Conservation (phyloP, 2,888 invertebrate species). For the Alloscopus bannaensis region DNA sequence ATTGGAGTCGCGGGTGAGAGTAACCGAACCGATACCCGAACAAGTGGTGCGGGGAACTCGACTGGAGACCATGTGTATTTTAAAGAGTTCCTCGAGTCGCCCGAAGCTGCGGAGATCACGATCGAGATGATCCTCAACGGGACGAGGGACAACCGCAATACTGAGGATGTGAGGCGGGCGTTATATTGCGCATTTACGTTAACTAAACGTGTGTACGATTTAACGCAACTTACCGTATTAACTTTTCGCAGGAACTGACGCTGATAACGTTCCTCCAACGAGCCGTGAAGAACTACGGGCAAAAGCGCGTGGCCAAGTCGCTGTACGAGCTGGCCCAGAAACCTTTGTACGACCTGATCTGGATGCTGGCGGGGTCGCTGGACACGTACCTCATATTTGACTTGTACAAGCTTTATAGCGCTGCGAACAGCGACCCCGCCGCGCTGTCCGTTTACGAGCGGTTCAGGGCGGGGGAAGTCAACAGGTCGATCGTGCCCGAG, state of each 20-base stretch:
- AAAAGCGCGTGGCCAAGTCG: slow-evolving; percentile 61
- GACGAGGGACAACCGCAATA: not conserved
- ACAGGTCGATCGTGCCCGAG: slow-evolving; percentile 56
- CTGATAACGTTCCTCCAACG: slow-evolving; percentile 61
- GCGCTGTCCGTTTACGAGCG: slow-evolving; percentile 58
- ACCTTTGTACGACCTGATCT: slow-evolving; percentile 61
- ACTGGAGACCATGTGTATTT: not conserved
- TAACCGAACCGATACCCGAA: too few species aligned
- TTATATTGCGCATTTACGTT: not conserved
- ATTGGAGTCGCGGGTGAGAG: too few species aligned
- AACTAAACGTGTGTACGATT: not conserved
- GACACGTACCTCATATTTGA: slow-evolving; percentile 64
- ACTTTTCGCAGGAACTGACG: slow-evolving; percentile 40
- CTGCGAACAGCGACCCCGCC: slow-evolving; percentile 44
- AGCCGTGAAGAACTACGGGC: slow-evolving; percentile 58
- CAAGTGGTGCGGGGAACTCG: too few species aligned
- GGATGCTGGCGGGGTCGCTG: slow-evolving; percentile 63
- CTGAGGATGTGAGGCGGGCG: not conserved
- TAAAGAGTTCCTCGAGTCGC: not conserved
- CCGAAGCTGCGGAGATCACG: not conserved
- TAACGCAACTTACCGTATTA: not conserved
- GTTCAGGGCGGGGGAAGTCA: slow-evolving; percentile 59
- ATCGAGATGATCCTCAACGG: slow-evolving; percentile 10
- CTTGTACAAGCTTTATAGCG: slow-evolving; percentile 58
- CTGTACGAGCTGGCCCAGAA: slow-evolving; percentile 60